A percentile compares a stretch with the other conserved stretches of the same genome.
phyloP scores from a whole-genome alignment of 2,888 invertebrate species.

The Carpatolechia fugitivella region DNA sequence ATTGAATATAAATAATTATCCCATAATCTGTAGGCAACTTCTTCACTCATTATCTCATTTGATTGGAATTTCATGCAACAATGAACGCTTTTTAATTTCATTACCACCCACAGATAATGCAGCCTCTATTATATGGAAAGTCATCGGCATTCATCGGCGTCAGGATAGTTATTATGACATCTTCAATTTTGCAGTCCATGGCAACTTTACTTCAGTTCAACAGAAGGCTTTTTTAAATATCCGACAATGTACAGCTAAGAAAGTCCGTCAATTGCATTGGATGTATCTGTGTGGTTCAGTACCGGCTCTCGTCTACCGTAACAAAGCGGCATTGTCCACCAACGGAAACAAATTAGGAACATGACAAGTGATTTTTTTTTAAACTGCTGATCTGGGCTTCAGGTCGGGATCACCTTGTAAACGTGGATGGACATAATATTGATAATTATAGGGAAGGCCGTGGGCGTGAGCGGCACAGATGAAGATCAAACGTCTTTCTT shows the following conservation, averaged over 20 bases:
- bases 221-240: background rate
- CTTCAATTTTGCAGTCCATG: background rate
- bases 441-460: too few species aligned
- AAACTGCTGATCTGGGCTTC: background rate
- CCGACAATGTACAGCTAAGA: background rate
- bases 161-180: background rate
- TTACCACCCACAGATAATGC: slow-evolving; percentile 63
- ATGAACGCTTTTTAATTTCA: slow-evolving; percentile 69
- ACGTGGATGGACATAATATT: too few species aligned
- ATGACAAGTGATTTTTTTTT: slow-evolving; percentile 37
- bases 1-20: background rate
- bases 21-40: background rate
- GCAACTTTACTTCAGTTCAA: background rate
- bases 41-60: slow-evolving; percentile 31
- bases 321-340: slow-evolving; percentile 61
- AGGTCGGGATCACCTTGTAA: too few species aligned
- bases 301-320: slow-evolving; percentile 18
- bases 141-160: background rate
- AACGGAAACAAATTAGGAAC: slow-evolving; percentile 63
- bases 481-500: too few species aligned
- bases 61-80: slow-evolving; percentile 68
- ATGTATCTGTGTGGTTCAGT: background rate
- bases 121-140: background rate
- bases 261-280: background rate
- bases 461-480: too few species aligned